Conservation (phyloP, 2,797 vertebrate species). For the Buceros bicornis region DNA sequence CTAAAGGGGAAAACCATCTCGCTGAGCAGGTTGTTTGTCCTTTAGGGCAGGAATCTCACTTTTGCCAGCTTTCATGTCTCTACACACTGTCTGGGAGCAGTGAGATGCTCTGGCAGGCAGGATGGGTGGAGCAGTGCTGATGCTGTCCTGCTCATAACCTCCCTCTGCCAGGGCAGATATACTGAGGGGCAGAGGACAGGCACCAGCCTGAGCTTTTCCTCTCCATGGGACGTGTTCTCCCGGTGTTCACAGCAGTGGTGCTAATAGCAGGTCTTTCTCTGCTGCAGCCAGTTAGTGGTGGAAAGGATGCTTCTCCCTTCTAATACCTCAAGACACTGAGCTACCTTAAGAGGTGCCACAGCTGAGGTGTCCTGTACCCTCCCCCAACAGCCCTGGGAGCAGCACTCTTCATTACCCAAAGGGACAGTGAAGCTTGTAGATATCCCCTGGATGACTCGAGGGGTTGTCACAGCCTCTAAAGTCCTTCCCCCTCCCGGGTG, state of each 20-base stretch:
- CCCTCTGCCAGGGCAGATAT: not conserved
- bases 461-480: accelerated
- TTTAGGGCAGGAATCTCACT: constrained; percentile 2
- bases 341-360: not conserved
- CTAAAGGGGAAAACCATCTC: not conserved
- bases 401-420: not conserved
- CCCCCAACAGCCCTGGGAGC: accelerated
- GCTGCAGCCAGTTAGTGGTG: not conserved
- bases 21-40: not conserved
- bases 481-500: not conserved
- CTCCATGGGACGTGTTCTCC: accelerated
- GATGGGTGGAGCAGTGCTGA: not conserved
- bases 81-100: accelerated
- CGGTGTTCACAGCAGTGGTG: accelerated
- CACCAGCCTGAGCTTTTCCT: not conserved
- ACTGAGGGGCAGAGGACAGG: accelerated
- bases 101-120: not conserved
- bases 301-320: not conserved
- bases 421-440: accelerated
- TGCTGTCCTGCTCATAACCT: not conserved
- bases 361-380: not conserved
- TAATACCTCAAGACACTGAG: accelerated
- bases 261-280: not conserved
- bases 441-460: accelerated
- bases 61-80: not conserved